Conservation (phyloP, 37 sponge, comb jelly and placozoan species). For the Oscarella lobularis region DNA sequence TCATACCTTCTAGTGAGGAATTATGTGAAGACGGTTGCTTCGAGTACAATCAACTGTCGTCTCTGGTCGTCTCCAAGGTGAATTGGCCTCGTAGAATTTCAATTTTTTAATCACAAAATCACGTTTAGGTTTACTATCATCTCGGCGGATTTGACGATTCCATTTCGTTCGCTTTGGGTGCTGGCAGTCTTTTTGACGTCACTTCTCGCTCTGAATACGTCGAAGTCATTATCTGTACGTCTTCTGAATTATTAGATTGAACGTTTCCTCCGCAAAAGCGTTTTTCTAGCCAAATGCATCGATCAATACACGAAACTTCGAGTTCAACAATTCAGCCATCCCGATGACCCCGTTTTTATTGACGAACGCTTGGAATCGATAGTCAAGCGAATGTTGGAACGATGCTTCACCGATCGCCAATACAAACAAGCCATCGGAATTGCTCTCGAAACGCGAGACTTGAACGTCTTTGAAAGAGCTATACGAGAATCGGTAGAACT, state of each 20-base stretch:
- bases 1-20: slow-evolving; percentile 66
- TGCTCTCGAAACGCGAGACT: slow-evolving; percentile 80
- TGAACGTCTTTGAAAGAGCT: slow-evolving; percentile 70
- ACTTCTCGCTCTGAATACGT: slow-evolving; percentile 79
- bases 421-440: slow-evolving; percentile 94
- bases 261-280: not conserved
- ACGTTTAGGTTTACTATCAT: slow-evolving; percentile 91
- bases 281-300: slow-evolving; percentile 49
- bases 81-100: not conserved
- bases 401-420: slow-evolving; percentile 64
- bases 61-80: slow-evolving; percentile 88
- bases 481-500: slow-evolving; percentile 64
- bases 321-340: slow-evolving; percentile 6
- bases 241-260: not conserved
- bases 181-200: slow-evolving; percentile 78
- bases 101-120: no score
- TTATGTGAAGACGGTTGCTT: slow-evolving; percentile 75
- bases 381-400: slow-evolving; percentile 86
- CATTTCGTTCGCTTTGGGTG: slow-evolving; percentile 75
- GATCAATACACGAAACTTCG: slow-evolving; percentile 66
- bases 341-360: slow-evolving; percentile 26
- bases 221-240: slow-evolving; percentile 86
- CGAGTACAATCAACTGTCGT: slow-evolving; percentile 67
- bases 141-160: slow-evolving; percentile 90
- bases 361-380: slow-evolving; percentile 69